Conservation (phyloP, 2,113 vertebrate species). For the Cynoglossus semilaevis region DNA sequence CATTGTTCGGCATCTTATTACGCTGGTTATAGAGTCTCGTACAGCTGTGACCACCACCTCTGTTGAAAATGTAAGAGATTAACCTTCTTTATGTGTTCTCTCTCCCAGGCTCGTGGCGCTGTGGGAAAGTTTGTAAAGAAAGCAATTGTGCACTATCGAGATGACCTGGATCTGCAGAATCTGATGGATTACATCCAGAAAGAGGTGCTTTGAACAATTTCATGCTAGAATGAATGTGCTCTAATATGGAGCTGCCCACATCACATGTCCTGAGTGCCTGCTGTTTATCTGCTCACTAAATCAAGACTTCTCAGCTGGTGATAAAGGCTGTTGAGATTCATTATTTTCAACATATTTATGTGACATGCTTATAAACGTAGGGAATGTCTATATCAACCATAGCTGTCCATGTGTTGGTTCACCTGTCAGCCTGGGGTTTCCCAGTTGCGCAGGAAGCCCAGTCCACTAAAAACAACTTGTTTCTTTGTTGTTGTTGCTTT, state of each 20-base stretch:
- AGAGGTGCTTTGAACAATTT: constrained; percentile 63
- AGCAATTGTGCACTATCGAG: constrained; percentile 78
- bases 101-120: constrained; percentile 63
- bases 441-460: constrained; percentile 43
- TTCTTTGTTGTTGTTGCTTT: constrained; percentile 27
- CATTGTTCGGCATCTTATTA: too few relatives aligned
- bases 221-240: neutral
- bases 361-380: constrained; percentile 12
- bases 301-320: constrained; percentile 8
- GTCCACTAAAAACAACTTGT: neutral
- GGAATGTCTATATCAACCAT: constrained; percentile 29
- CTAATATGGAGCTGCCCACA: neutral
- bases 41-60: too few relatives aligned
- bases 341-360: neutral
- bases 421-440: constrained; percentile 27
- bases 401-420: constrained; percentile 42
- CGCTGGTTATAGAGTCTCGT: too few relatives aligned
- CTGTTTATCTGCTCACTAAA: constrained; percentile 1
- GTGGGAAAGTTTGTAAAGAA: constrained; percentile 77
- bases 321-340: too few relatives aligned
- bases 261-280: constrained; percentile 16
- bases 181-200: constrained; percentile 81
- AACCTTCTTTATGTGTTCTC: neutral
- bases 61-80: too few relatives aligned
- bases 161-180: constrained; percentile 80